Evolutionary conservation across 2,888 invertebrate genomes (phyloP).

Genomic region (Erebia aethiops): DNA sequence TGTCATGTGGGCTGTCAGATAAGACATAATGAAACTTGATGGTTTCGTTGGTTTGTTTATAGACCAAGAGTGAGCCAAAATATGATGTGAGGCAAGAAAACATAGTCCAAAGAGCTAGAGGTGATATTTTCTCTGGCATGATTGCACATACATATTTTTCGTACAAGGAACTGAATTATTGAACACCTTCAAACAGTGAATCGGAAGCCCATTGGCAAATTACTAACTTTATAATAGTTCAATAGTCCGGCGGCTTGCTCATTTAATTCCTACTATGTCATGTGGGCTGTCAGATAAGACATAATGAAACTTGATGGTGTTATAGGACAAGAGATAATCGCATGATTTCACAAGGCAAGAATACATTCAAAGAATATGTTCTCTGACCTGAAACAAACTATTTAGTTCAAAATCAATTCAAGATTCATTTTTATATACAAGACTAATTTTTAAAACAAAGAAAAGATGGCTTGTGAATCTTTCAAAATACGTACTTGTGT

Average conservation of each 20-base stretch:
- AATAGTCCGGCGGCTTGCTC: constrained; percentile 66
- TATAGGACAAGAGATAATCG: not conserved
- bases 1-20: constrained; percentile 78
- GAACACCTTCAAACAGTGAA: constrained; percentile 49
- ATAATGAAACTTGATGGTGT: constrained; percentile 59
- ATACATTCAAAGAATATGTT: no score
- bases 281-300: constrained; percentile 77
- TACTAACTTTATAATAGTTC: constrained; percentile 81
- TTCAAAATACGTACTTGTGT: no score
- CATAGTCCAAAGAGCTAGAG: not conserved
- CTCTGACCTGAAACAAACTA: no score
- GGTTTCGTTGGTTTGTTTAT: constrained; percentile 45
- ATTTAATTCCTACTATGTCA: constrained; percentile 74
- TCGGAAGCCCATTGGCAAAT: constrained; percentile 79
- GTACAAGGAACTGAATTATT: not conserved
- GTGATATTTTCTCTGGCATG: not conserved
- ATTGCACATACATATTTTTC: no score
- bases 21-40: constrained; percentile 70
- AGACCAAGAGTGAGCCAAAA: not conserved
- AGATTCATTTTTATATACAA: no score
- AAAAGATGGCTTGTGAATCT: no score
- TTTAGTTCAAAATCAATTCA: no score
- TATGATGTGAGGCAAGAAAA: not conserved
- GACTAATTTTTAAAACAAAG: no score
- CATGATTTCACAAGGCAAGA: no score